Evolutionary conservation across 2,888 invertebrate species (phyloP).

Genomic region (Megaustenia siamemsis): DNA sequence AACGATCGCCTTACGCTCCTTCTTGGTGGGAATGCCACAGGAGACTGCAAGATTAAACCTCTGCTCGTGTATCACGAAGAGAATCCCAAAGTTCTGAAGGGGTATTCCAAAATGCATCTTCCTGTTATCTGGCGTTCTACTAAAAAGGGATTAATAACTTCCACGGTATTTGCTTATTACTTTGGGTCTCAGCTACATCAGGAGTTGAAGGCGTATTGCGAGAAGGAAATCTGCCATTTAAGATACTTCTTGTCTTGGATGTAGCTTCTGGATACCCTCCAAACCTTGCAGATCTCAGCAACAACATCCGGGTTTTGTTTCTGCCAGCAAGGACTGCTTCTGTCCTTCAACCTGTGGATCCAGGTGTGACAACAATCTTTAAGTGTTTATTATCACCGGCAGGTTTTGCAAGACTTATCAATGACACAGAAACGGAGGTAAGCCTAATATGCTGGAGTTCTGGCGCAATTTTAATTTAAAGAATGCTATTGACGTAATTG

Average conservation of each 20-base stretch:
- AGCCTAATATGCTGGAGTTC: not conserved
- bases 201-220: constrained; percentile 34
- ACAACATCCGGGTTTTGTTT: constrained; percentile 45
- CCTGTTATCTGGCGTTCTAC: constrained; percentile 46
- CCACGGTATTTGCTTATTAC: constrained; percentile 42
- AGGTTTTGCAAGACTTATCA: not conserved
- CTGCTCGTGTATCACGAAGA: constrained; percentile 41
- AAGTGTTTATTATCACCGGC: constrained; percentile 30
- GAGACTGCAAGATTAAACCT: constrained; percentile 48
- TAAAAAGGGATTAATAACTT: constrained; percentile 47
- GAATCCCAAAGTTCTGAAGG: constrained; percentile 27
- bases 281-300: constrained; percentile 19
- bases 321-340: constrained; percentile 37
- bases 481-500: constrained; percentile 26
- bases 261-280: constrained; percentile 44
- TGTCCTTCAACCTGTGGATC: constrained; percentile 47
- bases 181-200: constrained; percentile 34
- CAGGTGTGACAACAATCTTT: constrained; percentile 45
- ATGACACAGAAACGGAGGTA: not conserved
- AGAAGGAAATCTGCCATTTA: constrained; percentile 35
- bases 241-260: constrained; percentile 49
- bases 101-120: constrained; percentile 32
- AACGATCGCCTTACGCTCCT: constrained; percentile 38
- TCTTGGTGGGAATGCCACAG: constrained; percentile 47
- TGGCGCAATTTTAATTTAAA: constrained; percentile 29